These are phyloP conservation scores for Megaceryle maxima DNA, from an alignment of 2,113 vertebrate species.

Conservation along the genomic window DNA sequence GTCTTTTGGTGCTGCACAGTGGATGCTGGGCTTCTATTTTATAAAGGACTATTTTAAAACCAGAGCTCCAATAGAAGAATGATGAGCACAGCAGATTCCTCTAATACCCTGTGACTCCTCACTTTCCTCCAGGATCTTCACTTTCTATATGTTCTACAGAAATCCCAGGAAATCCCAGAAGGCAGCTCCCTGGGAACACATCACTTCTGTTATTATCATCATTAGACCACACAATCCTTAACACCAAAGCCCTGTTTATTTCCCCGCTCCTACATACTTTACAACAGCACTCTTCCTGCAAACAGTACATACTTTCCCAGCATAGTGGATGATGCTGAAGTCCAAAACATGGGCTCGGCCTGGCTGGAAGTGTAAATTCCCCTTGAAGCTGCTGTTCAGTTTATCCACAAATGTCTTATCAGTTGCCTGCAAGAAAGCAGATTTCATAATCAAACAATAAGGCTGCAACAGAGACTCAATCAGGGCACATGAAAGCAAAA, in stretches of 20 bases:
- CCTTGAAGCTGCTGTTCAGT: conserved; percentile 73
- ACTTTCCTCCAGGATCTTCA: not conserved
- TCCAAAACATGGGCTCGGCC: conserved; percentile 51
- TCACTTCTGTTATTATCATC: not conserved
- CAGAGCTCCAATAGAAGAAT: not conserved
- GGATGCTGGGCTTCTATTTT: not conserved
- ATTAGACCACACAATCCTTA: not conserved
- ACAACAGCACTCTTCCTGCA: not conserved
- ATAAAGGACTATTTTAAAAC: not conserved
- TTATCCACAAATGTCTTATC: conserved; percentile 80
- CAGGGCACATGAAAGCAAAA: not conserved
- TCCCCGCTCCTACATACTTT: not conserved
- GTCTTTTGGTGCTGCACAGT: not conserved
- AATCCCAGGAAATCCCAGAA: not conserved
- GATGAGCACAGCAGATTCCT: not conserved
- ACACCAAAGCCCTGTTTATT: not conserved
- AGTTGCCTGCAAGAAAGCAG: conserved; percentile 69
- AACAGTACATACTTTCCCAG: conserved; percentile 75
- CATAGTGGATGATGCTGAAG: conserved; percentile 78
- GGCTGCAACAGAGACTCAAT: not conserved
- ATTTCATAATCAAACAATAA: not conserved
- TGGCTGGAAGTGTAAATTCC: conserved; percentile 68
- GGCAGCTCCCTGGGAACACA: not conserved
- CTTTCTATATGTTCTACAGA: not conserved
- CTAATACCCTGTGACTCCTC: not conserved